A percentile compares a stretch with the other conserved stretches of the same genome.
These are phyloP conservation scores for Diploptera punctata DNA, from an alignment of 2,888 invertebrate species.

Conservation along the genomic window DNA sequence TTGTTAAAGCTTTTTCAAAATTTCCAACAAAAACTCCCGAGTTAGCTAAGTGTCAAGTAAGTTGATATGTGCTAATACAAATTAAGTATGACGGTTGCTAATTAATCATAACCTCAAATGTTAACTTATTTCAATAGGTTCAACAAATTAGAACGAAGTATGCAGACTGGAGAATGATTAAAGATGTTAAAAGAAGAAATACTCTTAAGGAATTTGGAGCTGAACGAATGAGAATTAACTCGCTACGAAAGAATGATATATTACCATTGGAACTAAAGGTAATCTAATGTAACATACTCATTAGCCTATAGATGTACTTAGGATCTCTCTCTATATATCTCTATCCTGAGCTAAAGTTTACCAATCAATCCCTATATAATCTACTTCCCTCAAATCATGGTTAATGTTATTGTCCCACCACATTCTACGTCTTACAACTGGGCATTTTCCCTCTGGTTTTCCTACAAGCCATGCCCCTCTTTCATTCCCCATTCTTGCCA, in stretches of 20 bases:
- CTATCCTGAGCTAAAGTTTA: no score
- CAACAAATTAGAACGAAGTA: slow-evolving; percentile 76
- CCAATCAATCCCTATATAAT: no score
- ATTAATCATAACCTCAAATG: neutral
- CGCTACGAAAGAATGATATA: slow-evolving; percentile 83
- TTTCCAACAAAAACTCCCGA: slow-evolving; percentile 26
- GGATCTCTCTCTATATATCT: no score
- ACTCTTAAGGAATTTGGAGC: slow-evolving; percentile 76
- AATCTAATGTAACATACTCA: no score
- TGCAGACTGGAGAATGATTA: slow-evolving; percentile 83
- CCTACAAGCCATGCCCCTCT: no score
- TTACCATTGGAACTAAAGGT: slow-evolving; percentile 77
- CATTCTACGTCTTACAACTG: no score
- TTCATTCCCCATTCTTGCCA: no score
- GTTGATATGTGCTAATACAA: neutral
- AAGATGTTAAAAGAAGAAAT: slow-evolving; percentile 84
- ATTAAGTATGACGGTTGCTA: neutral
- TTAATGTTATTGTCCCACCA: no score
- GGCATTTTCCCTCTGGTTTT: no score
- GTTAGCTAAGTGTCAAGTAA: slow-evolving; percentile 24
- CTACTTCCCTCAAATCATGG: no score
- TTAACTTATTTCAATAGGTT: slow-evolving; percentile 52
- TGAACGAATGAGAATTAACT: slow-evolving; percentile 80
- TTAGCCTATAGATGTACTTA: no score
- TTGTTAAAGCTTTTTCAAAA: slow-evolving; percentile 5